phyloP scores from a whole-genome alignment of 2,888 invertebrate genomes.

The Drosophila neotestacea region DNA sequence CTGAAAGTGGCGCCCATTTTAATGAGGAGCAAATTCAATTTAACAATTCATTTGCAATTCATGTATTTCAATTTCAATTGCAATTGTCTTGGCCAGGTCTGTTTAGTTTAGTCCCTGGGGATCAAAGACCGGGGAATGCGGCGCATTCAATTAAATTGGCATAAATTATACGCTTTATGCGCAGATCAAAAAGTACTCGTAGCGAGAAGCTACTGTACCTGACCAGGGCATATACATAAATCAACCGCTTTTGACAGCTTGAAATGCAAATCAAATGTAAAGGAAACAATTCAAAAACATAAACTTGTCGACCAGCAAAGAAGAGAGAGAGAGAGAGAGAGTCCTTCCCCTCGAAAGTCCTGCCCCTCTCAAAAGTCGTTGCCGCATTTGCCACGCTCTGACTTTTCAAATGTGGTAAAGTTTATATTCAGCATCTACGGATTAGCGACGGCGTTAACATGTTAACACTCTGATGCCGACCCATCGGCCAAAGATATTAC shows the following conservation, averaged over 20 bases:
- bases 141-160: conserved; percentile 77
- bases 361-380: conserved; percentile 6
- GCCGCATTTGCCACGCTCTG: conserved; percentile 38
- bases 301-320: conserved; percentile 52
- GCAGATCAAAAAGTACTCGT: conserved; percentile 35
- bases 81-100: conserved; percentile 49
- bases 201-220: conserved; percentile 27
- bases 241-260: conserved; percentile 66
- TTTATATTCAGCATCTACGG: conserved; percentile 14
- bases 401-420: conserved; percentile 36
- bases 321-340: background rate
- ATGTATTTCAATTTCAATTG: conserved; percentile 49
- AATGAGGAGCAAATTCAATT: conserved; percentile 75
- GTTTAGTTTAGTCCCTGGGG: conserved; percentile 27
- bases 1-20: conserved; percentile 61
- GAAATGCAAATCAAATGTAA: conserved; percentile 71
- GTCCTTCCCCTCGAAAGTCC: conserved; percentile 10
- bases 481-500: conserved; percentile 53
- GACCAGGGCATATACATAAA: conserved; percentile 48
- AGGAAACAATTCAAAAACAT: conserved; percentile 53
- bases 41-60: conserved; percentile 70
- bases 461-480: conserved; percentile 38
- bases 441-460: conserved; percentile 57
- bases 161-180: conserved; percentile 72
- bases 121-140: conserved; percentile 24